Percentiles rank a stretch among this genome's conserved stretches.
Conservation (phyloP, 2,888 invertebrate genomes). For the Macroteleia sp. region DNA sequence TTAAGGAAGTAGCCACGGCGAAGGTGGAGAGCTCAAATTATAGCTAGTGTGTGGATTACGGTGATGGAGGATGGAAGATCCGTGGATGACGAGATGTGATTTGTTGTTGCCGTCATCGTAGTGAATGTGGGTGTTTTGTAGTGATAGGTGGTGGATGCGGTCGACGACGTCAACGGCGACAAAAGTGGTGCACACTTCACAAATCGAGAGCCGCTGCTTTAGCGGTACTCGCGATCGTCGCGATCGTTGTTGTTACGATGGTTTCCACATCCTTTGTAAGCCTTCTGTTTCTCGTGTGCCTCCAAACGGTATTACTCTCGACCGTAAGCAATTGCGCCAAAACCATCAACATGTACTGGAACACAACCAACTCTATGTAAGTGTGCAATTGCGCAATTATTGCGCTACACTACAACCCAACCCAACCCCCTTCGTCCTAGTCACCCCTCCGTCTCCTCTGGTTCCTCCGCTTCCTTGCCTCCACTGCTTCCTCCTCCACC, state of each 20-base stretch:
- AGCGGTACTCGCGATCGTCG: constrained; percentile 72
- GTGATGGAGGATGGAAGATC: constrained; percentile 57
- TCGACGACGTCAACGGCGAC: constrained; percentile 63
- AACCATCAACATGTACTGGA: constrained; percentile 95
- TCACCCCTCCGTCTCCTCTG: constrained; percentile 5
- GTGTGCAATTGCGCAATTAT: constrained; percentile 73
- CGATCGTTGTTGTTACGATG: constrained; percentile 78
- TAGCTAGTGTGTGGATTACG: constrained; percentile 40
- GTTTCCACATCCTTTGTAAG: constrained; percentile 83
- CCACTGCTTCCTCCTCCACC: constrained; percentile 1
- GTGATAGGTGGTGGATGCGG: constrained; percentile 72
- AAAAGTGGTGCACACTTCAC: constrained; percentile 65
- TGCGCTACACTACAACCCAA: constrained; percentile 16
- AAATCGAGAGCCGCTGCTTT: constrained; percentile 67
- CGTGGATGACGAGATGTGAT: constrained; percentile 59
- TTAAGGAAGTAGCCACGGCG: background rate
- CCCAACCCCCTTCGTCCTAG: constrained; percentile 11
- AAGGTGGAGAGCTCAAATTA: background rate
- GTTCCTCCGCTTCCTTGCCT: background rate
- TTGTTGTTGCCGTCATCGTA: constrained; percentile 55
- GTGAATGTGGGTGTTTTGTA: constrained; percentile 77
- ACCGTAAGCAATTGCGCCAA: constrained; percentile 91
- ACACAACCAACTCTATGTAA: constrained; percentile 94
- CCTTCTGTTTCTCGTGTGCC: constrained; percentile 85
- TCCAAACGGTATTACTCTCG: constrained; percentile 87